phyloP scores from a whole-genome alignment of 2,888 invertebrate genomes.

The Agriopis leucophaearia region DNA sequence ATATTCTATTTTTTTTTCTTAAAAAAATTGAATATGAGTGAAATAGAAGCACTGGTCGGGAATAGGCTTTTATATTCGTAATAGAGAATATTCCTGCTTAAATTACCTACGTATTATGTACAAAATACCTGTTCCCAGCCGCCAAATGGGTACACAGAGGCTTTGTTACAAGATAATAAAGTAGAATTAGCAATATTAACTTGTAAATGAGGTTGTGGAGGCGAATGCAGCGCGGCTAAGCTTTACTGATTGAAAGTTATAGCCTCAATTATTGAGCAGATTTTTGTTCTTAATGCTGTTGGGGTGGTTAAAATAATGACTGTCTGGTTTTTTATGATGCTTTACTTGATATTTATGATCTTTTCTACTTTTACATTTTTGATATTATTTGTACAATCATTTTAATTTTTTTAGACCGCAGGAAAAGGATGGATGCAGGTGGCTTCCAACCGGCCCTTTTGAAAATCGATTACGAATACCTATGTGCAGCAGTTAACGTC shows the following conservation, averaged over 20 bases:
- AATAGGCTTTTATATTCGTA: too few species aligned
- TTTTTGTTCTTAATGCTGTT: constrained; percentile 24
- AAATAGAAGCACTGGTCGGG: too few species aligned
- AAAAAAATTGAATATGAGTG: too few species aligned
- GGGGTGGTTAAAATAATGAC: constrained; percentile 19
- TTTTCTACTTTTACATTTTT: not conserved
- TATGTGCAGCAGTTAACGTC: too few species aligned
- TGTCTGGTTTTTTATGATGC: constrained; percentile 20
- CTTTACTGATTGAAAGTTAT: constrained; percentile 36
- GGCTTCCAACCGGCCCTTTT: too few species aligned
- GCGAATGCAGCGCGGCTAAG: constrained; percentile 25
- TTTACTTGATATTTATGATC: constrained; percentile 11
- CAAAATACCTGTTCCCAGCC: constrained; percentile 22
- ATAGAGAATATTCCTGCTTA: too few species aligned
- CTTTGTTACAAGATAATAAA: constrained; percentile 40
- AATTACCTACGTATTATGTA: not conserved
- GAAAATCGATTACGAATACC: too few species aligned
- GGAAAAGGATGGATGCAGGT: too few species aligned
- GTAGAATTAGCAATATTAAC: constrained; percentile 39
- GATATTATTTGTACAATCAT: too few species aligned
- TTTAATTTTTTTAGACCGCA: too few species aligned
- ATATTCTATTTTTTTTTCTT: too few species aligned
- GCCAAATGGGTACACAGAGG: constrained; percentile 39
- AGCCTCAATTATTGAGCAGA: constrained; percentile 25
- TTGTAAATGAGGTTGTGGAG: constrained; percentile 33